Base-by-base conservation (phyloP, 2,888 invertebrate species). In the Temnothorax unifasciatus region DNA sequence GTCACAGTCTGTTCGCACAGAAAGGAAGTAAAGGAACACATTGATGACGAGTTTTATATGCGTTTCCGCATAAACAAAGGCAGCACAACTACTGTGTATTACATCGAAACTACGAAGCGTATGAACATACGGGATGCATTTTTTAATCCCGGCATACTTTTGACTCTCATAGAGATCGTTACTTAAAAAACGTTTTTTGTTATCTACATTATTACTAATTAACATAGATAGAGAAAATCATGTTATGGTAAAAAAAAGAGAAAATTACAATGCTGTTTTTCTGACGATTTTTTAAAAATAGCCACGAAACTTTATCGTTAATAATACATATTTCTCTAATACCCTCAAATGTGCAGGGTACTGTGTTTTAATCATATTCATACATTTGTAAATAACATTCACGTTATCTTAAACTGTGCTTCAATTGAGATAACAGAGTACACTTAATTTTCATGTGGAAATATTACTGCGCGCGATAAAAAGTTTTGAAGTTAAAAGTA, bases 11-110 rank as follows among this genome's bases (percentile, higher is more conserved):
- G 11, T 73, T 69, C 63, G 75, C 61, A 84, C 74, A 89, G 86
- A 86, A 86, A 86, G 34, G 34, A 34, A 34, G 34, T 34, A 34
- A 34, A 34, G 84, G 81, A 87, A 86, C 75, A 74, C 89, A 83
- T 83, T 82, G 82, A 68, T 59, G 75, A 75, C 71, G 59, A 81
- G 84, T 81, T 89, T 75, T 85, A 86, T 82, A 82, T 75, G 82
- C 79, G 83, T 52, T 90, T 87, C 89, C 90, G 87, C 86, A 86
- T 90, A 90, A 90, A 90, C 90, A 87, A 86, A 87, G 85, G 87
- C 84, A 82, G 82, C 71, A 90, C 85, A 85, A 86, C 73, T 84
- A 84, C 85, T 87, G 84, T 83, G 79, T 81, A 86, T 84, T 83
- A 87, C 84, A 85, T 89, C 83, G 85, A 90, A 89, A 85, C 86